These are phyloP conservation scores for Ceriagrion tenellum DNA, from an alignment of 2,888 invertebrate species.

Conservation along the genomic window DNA sequence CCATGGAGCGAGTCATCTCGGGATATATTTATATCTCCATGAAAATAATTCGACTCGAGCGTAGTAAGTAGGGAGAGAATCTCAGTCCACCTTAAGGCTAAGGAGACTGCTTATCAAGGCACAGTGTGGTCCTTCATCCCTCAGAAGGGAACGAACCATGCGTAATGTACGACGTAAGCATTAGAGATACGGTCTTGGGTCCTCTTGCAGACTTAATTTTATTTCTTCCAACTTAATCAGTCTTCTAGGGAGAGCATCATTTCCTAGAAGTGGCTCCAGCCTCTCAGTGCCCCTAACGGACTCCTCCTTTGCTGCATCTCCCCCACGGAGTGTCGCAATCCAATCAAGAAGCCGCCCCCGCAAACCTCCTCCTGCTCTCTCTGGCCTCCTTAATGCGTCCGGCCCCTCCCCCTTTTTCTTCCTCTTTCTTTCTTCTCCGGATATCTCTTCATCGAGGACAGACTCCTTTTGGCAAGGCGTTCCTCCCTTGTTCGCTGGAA, in stretches of 20 bases:
- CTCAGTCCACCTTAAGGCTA: neutral
- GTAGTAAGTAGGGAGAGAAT: neutral
- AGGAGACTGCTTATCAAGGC: neutral
- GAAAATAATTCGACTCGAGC: too few relatives aligned
- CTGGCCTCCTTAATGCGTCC: neutral
- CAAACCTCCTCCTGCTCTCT: neutral
- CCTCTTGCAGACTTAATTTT: conserved; percentile 34
- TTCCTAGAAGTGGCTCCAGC: neutral
- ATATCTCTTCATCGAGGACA: neutral
- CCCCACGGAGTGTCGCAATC: conserved; percentile 21
- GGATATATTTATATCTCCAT: too few relatives aligned
- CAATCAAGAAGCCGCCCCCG: conserved; percentile 29
- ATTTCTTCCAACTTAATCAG: conserved; percentile 54
- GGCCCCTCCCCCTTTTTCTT: neutral
- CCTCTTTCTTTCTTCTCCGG: neutral
- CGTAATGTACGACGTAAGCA: neutral
- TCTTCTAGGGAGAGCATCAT: conserved; percentile 24
- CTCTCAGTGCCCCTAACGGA: neutral
- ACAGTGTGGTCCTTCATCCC: neutral
- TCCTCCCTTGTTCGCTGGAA: neutral
- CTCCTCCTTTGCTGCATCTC: neutral
- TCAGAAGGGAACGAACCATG: neutral
- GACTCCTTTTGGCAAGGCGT: neutral
- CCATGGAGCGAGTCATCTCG: too few relatives aligned
- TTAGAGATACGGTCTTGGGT: neutral